phyloP scores from a whole-genome alignment of 2,113 vertebrate species.

The Phocoena sinus region DNA sequence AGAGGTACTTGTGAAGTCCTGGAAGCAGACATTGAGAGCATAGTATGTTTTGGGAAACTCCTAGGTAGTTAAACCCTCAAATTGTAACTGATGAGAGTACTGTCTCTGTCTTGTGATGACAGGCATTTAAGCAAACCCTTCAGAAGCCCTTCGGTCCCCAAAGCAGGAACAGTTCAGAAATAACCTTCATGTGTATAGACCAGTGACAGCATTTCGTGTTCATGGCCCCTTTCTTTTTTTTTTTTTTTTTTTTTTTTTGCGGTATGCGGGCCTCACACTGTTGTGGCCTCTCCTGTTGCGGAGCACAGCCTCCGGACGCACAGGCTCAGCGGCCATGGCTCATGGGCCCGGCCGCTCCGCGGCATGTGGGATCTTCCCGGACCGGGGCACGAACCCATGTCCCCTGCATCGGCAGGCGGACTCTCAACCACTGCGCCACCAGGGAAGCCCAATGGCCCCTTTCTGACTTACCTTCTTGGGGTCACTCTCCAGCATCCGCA shows the following conservation, averaged over 20 bases:
- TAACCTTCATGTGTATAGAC: not conserved
- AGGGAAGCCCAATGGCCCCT: not conserved
- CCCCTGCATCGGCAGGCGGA: too few species aligned
- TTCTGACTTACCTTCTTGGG: constrained; percentile 4
- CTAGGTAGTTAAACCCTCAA: not conserved
- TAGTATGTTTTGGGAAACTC: not conserved
- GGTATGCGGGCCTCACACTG: too few species aligned
- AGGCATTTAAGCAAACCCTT: not conserved
- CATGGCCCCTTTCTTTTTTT: too few species aligned
- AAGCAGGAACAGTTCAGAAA: not conserved
- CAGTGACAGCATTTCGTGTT: not conserved
- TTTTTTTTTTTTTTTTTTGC: too few species aligned
- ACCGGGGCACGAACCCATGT: too few species aligned
- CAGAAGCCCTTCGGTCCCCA: not conserved
- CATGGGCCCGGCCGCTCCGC: too few species aligned
- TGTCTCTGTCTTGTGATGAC: not conserved
- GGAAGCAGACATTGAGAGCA: not conserved
- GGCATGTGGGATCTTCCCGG: too few species aligned
- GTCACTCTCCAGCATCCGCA: constrained; percentile 86
- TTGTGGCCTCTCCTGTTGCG: too few species aligned
- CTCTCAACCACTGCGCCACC: too few species aligned
- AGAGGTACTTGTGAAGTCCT: not conserved
- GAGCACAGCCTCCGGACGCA: too few species aligned
- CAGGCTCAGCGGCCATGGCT: too few species aligned
- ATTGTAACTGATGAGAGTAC: not conserved